Evolutionary conservation across 2,113 vertebrate species (phyloP).

Genomic region (Diadophis punctatus): DNA sequence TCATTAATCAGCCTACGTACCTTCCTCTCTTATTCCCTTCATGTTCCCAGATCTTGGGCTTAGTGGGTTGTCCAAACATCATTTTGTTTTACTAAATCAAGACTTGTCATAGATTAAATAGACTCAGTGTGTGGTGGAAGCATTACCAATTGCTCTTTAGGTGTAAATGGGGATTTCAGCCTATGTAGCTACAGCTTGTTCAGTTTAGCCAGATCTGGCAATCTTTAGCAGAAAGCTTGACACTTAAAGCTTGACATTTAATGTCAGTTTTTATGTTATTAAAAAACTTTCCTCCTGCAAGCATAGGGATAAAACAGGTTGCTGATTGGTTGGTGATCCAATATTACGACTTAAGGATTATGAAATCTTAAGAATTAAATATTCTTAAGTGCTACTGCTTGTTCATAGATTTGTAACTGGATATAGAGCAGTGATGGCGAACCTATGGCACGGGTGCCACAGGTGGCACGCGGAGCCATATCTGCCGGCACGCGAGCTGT

Average conservation of each 20-base stretch:
- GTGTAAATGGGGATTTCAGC: background rate
- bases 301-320: background rate
- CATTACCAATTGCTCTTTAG: background rate
- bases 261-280: background rate
- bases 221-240: background rate
- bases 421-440: too few relatives aligned
- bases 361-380: background rate
- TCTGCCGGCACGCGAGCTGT: too few relatives aligned
- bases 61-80: background rate
- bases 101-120: background rate
- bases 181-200: background rate
- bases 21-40: background rate
- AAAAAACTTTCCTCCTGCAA: background rate
- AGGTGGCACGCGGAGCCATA: too few relatives aligned
- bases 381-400: background rate
- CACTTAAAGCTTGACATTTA: background rate
- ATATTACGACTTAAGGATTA: background rate
- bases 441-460: too few relatives aligned
- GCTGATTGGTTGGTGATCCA: background rate
- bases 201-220: background rate
- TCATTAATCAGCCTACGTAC: background rate
- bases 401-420: background rate
- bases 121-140: background rate
- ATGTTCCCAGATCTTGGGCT: background rate
- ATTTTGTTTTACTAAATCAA: background rate